Evolutionary conservation across 2,113 vertebrate species (phyloP).

Genomic region (Mixornis gularis): DNA sequence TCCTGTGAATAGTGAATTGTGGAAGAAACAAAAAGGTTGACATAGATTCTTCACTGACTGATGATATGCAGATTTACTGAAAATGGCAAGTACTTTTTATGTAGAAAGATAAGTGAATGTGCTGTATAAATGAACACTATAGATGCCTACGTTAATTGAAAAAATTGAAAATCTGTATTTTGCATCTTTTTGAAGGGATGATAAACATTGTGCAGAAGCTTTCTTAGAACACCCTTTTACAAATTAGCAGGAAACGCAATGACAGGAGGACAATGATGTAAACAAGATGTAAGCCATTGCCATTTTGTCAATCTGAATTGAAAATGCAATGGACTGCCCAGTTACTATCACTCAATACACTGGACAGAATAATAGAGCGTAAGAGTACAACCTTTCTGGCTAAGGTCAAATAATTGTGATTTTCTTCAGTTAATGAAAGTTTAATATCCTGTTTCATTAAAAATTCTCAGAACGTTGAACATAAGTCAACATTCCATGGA

Average conservation of each 20-base stretch:
- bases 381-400: conserved; percentile 45
- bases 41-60: background rate
- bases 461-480: conserved; percentile 76
- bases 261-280: background rate
- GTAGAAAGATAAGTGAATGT: background rate
- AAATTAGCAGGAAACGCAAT: background rate
- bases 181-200: background rate
- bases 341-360: background rate
- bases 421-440: conserved; percentile 68
- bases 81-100: background rate
- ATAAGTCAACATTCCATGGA: conserved; percentile 79
- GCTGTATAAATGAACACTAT: background rate
- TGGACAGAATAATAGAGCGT: background rate
- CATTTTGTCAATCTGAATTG: background rate
- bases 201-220: background rate
- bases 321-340: background rate
- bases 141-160: background rate
- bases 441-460: conserved; percentile 75
- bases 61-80: background rate
- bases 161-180: background rate
- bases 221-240: background rate
- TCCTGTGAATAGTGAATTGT: background rate
- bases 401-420: conserved; percentile 68
- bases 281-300: background rate
- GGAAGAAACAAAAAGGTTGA: background rate